These are phyloP conservation scores for Ctenodactylus gundi DNA, from an alignment of 2,113 vertebrate genomes.

Conservation along the genomic window DNA sequence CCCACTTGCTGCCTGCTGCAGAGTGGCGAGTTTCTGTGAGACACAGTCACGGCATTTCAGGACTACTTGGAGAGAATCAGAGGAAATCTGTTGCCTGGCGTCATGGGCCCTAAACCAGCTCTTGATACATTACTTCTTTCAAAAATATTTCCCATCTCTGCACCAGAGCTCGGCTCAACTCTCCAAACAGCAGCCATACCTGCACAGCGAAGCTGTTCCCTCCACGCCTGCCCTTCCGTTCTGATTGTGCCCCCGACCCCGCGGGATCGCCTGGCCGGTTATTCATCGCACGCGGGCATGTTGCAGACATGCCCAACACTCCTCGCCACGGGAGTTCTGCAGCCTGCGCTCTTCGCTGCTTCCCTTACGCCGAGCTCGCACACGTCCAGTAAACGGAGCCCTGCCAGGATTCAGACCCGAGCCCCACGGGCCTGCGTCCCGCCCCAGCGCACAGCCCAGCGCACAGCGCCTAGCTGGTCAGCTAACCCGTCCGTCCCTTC, in stretches of 20 bases:
- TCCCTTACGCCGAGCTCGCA: too few relatives aligned
- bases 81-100: background rate
- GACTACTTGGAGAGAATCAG: background rate
- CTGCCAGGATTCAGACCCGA: background rate
- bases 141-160: background rate
- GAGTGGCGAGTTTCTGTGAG: rapidly evolving
- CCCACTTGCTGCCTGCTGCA: rapidly evolving
- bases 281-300: rapidly evolving
- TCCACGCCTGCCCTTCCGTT: rapidly evolving
- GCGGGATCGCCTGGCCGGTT: rapidly evolving
- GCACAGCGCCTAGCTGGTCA: too few relatives aligned
- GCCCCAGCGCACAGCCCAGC: too few relatives aligned
- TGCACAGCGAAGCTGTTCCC: background rate
- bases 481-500: background rate
- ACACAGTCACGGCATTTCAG: rapidly evolving
- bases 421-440: too few relatives aligned
- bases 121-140: too few relatives aligned
- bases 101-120: background rate
- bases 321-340: background rate
- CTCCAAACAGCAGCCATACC: background rate
- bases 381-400: background rate
- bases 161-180: background rate
- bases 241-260: background rate
- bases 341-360: background rate
- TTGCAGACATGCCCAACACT: rapidly evolving